phyloP scores from a whole-genome alignment of 2,888 invertebrate species.

The Chymomyza caudatula region DNA sequence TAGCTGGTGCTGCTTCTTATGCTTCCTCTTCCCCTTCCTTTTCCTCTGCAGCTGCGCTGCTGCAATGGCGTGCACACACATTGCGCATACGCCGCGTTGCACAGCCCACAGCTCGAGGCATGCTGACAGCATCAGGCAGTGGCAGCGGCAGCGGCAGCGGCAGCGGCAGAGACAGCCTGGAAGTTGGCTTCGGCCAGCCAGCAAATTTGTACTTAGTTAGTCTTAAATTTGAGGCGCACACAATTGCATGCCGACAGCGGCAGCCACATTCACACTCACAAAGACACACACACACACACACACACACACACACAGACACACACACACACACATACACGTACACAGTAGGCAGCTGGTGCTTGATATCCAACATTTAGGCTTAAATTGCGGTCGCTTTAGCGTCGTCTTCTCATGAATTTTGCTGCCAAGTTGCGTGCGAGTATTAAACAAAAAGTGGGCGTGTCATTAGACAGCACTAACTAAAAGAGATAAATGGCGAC shows the following conservation, averaged over 20 bases:
- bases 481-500: conserved; percentile 69
- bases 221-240: conserved; percentile 50
- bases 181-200: conserved; percentile 23
- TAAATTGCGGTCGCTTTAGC: conserved; percentile 63
- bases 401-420: conserved; percentile 59
- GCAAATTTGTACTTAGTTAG: conserved; percentile 58
- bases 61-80: conserved; percentile 22
- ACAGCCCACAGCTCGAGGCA: conserved; percentile 54
- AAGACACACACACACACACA: neutral
- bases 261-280: neutral
- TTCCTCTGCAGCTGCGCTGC: conserved; percentile 1
- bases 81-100: conserved; percentile 61
- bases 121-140: conserved; percentile 58
- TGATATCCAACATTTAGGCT: conserved; percentile 62
- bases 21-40: neutral
- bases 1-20: conserved; percentile 11
- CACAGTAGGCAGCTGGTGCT: neutral
- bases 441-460: conserved; percentile 45
- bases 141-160: neutral
- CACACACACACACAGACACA: neutral
- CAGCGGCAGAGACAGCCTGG: neutral
- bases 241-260: conserved; percentile 53
- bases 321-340: neutral
- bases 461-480: conserved; percentile 65
- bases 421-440: conserved; percentile 15